Percentiles rank a stretch among this genome's conserved stretches.
These are phyloP conservation scores for Griposia aprilina DNA, from an alignment of 2,888 invertebrate species.

Conservation along the genomic window DNA sequence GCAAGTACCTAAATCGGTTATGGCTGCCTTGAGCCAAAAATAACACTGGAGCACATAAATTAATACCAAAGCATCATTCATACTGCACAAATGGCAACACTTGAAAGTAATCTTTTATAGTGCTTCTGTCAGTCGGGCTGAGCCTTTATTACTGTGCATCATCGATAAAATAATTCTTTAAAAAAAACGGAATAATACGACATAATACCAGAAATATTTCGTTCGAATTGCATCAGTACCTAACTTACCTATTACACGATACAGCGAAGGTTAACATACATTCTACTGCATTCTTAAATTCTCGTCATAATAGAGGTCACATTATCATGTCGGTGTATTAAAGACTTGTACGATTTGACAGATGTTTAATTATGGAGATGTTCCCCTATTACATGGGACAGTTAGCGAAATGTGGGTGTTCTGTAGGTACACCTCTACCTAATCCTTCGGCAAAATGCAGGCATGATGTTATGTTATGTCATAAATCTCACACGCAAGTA, in stretches of 20 bases:
- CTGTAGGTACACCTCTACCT: no score
- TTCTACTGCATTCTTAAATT: slow-evolving; percentile 41
- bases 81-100: not conserved
- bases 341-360: slow-evolving; percentile 20
- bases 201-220: slow-evolving; percentile 1
- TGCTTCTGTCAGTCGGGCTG: not conserved
- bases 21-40: slow-evolving; percentile 16
- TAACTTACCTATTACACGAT: not conserved
- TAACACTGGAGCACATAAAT: no score
- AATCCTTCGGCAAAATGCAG: no score
- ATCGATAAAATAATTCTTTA: no score
- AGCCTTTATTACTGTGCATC: no score
- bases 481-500: no score
- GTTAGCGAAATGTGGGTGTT: no score
- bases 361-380: not conserved
- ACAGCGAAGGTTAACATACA: slow-evolving; percentile 37
- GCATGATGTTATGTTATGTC: not conserved
- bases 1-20: not conserved
- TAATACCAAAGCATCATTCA: not conserved
- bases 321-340: not conserved
- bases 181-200: not conserved
- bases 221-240: slow-evolving; percentile 4
- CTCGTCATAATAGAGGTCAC: slow-evolving; percentile 29
- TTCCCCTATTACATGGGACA: no score
- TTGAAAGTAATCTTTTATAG: slow-evolving; percentile 7